phyloP scores from a whole-genome alignment of 2,888 invertebrate species.

The Drosophila paracracens region DNA sequence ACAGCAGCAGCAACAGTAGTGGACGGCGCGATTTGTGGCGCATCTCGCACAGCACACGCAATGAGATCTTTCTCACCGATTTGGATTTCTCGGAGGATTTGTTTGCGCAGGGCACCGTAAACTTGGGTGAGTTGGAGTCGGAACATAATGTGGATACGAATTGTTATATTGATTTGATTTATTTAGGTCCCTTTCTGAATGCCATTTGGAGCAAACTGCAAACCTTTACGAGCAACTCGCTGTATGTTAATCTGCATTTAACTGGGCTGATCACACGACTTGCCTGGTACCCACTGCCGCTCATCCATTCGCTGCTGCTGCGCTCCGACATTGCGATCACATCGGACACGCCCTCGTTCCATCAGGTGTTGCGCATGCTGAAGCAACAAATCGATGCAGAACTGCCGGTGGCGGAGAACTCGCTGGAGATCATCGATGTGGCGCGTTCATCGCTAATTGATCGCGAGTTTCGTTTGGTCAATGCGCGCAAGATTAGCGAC shows the following conservation, averaged over 20 bases:
- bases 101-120: conserved; percentile 85
- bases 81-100: conserved; percentile 85
- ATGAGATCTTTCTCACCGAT: conserved; percentile 82
- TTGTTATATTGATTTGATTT: conserved; percentile 19
- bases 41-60: conserved; percentile 78
- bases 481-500: conserved; percentile 86
- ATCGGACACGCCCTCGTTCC: conserved; percentile 95
- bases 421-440: conserved; percentile 89
- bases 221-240: conserved; percentile 92
- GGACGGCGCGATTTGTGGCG: conserved; percentile 80
- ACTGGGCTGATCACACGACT: conserved; percentile 94
- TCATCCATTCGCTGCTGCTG: conserved; percentile 94
- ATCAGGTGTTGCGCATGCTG: conserved; percentile 93
- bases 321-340: conserved; percentile 94
- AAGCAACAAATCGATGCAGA: conserved; percentile 95
- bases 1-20: conserved; percentile 49
- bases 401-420: conserved; percentile 86
- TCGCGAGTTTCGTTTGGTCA: conserved; percentile 91
- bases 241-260: conserved; percentile 94
- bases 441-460: conserved; percentile 92
- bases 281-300: conserved; percentile 94
- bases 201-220: conserved; percentile 93
- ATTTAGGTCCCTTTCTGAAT: conserved; percentile 91
- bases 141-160: background rate
- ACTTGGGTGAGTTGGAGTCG: conserved; percentile 77